Evolutionary conservation across 92 coral and sea anemone species (phyloP), one percentile per base, ranked within the genome.

Genomic region (Actinernus sp.): DNA sequence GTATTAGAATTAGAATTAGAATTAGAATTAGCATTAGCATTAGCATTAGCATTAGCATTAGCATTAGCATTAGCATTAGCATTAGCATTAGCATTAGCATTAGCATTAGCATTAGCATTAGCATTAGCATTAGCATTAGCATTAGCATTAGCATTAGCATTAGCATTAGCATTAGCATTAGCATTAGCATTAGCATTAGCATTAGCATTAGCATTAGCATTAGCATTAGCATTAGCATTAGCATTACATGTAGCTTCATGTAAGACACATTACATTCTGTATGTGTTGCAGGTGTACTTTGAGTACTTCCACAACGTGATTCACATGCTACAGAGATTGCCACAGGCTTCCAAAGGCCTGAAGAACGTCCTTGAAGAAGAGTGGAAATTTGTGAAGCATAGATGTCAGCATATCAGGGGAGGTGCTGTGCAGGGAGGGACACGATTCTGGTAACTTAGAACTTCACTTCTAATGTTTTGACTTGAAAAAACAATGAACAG

Each of bases 361-460:
- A 93, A 83, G 65, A 90, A 93, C 47, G 64, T 79, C 31, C 84
- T 93, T 12, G 98, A 93, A 55, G 98, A 90, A 20, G 98, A 93
- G 24, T 93, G 98, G 98, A 61, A 55, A 27, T 93, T 93, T 74
- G 97, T 93, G 38, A 86, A 75, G 51, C 78, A 87, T 53, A 65
- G 79, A 55, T 83, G 93, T 41, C 97, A 89, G 14, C 96, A 93
- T 41, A 68, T 93, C 65, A 71, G 98, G 19, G 94, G 97, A 2
- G 98, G 98, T 24, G 94, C 89, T 39, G 97, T 87, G 4, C 92
- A 85, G 58, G 93, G 94, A 36, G 98, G 98, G 25, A 93, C 90
- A 23, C 78, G 98, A 63, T 93, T 93, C 63, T 93, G 97, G 98
- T 93, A 39, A 66, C 92, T 8, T 14, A n/a, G n/a, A n/a, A n/a